These are phyloP conservation scores for Potamarius usumacintae DNA, from an alignment of 2,113 vertebrate genomes.

Conservation along the genomic window DNA sequence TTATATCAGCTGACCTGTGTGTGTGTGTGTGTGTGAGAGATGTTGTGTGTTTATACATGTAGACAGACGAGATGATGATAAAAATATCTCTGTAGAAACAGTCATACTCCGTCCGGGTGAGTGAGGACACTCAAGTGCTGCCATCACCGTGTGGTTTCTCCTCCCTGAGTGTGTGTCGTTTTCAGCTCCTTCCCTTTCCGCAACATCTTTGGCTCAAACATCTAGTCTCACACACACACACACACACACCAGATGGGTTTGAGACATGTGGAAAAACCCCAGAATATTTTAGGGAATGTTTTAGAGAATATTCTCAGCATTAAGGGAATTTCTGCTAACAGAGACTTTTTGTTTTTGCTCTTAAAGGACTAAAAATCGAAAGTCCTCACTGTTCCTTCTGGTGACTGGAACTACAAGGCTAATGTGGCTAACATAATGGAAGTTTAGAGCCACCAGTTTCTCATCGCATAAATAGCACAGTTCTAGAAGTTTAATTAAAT, in stretches of 20 bases:
- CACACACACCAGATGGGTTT: background rate
- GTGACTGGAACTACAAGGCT: background rate
- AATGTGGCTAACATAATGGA: background rate
- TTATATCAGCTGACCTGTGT: conserved; percentile 24
- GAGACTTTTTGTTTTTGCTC: background rate
- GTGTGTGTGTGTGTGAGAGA: background rate
- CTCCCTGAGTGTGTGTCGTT: conserved; percentile 6
- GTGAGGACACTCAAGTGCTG: conserved; percentile 1
- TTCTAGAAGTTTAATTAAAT: background rate
- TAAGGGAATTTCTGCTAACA: background rate
- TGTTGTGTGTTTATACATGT: background rate
- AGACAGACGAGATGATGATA: background rate
- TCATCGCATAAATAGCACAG: background rate
- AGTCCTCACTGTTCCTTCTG: background rate
- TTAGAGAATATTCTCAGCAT: conserved; percentile 14
- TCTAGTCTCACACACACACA: background rate
- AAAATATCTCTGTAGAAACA: background rate
- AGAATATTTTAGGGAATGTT: conserved; percentile 11
- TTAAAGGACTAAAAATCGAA: background rate
- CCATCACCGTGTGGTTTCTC: background rate
- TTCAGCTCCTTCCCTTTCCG: background rate
- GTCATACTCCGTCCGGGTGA: background rate
- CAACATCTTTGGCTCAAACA: background rate
- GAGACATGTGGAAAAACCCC: conserved; percentile 19
- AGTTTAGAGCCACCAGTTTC: background rate